These are phyloP conservation scores for Coleophora deauratella DNA, from an alignment of 2,888 invertebrate genomes.

Conservation along the genomic window DNA sequence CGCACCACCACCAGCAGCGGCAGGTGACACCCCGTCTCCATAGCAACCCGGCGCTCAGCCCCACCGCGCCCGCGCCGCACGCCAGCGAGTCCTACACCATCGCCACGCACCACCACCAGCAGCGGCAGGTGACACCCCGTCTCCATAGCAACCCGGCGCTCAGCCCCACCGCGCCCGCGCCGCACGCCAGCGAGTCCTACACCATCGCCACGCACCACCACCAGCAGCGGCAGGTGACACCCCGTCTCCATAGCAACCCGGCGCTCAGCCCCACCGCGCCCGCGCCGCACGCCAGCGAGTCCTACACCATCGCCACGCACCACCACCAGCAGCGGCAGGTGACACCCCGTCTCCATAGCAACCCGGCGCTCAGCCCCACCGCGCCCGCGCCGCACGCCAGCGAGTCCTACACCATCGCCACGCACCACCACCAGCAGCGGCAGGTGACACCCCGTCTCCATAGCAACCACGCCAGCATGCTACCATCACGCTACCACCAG, in stretches of 20 bases:
- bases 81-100: conserved; percentile 29
- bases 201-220: conserved; percentile 24
- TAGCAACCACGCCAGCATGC: neutral
- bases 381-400: conserved; percentile 21
- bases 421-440: conserved; percentile 17
- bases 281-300: conserved; percentile 14
- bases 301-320: conserved; percentile 28
- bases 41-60: conserved; percentile 51
- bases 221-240: conserved; percentile 3
- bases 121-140: conserved; percentile 1
- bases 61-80: conserved; percentile 28
- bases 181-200: conserved; percentile 22
- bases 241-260: conserved; percentile 31
- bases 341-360: conserved; percentile 17
- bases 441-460: neutral
- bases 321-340: conserved; percentile 10
- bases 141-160: conserved; percentile 43
- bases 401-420: conserved; percentile 29
- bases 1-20: conserved; percentile 16
- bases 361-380: conserved; percentile 52
- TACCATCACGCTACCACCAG: no score
- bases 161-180: conserved; percentile 37
- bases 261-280: conserved; percentile 48
- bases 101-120: conserved; percentile 18
- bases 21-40: no score